Conservation (phyloP, 1,140 invertebrate genomes). For the Cydia pomonella region DNA sequence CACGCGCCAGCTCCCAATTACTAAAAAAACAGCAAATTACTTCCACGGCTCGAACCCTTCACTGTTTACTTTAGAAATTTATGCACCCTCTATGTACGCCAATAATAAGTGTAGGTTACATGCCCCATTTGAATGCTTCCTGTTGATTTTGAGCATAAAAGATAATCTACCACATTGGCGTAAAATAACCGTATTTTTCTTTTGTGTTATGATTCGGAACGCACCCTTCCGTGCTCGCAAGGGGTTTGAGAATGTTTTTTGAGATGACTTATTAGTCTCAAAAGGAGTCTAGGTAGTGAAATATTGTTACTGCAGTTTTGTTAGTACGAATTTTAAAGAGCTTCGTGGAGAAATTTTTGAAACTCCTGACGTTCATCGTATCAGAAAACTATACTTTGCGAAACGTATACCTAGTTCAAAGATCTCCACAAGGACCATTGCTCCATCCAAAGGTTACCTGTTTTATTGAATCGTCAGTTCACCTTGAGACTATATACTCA, state of each 20-base stretch:
- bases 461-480: no score
- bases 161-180: slow-evolving; percentile 78
- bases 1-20: slow-evolving; percentile 47
- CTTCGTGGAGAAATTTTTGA: slow-evolving; percentile 41
- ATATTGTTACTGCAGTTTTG: slow-evolving; percentile 55
- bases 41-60: slow-evolving; percentile 65
- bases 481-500: no score
- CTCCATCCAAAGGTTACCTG: no score
- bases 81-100: slow-evolving; percentile 73
- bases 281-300: slow-evolving; percentile 41
- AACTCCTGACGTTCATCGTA: no score
- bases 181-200: slow-evolving; percentile 79
- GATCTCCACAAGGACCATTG: no score
- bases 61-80: slow-evolving; percentile 72
- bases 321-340: slow-evolving; percentile 41
- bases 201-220: slow-evolving; percentile 72
- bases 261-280: slow-evolving; percentile 18
- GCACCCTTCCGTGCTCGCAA: slow-evolving; percentile 53
- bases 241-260: slow-evolving; percentile 26
- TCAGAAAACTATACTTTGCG: no score
- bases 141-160: slow-evolving; percentile 79
- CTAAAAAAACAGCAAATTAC: slow-evolving; percentile 64
- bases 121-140: slow-evolving; percentile 78
- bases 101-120: slow-evolving; percentile 79
- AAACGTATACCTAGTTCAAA: no score